Conservation (phyloP, 2,113 vertebrate species). For the Carollia perspicillata region DNA sequence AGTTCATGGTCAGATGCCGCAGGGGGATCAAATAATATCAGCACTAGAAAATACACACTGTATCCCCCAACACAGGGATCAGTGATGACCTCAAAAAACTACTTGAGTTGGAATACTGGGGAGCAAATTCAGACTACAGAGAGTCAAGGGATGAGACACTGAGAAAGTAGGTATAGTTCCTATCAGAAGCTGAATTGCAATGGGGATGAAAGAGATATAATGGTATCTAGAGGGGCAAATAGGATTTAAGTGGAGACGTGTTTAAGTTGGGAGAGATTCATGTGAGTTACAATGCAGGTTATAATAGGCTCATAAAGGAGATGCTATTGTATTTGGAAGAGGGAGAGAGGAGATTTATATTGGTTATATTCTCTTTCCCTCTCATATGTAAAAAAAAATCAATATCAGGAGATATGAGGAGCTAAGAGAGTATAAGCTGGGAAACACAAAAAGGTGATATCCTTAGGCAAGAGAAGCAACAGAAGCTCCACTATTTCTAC, state of each 20-base stretch:
- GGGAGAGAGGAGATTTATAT: neutral
- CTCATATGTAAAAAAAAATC: neutral
- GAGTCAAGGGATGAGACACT: neutral
- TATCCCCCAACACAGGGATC: neutral
- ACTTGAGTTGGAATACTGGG: neutral
- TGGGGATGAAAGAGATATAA: neutral
- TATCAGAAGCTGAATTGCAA: neutral
- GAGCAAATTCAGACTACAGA: neutral
- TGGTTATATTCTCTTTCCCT: neutral
- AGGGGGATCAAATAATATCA: neutral
- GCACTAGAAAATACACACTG: neutral
- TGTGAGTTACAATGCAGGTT: neutral
- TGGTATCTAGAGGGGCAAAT: neutral
- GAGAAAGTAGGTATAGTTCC: neutral
- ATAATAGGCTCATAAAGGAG: neutral
- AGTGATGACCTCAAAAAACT: neutral
- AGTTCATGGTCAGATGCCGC: neutral
- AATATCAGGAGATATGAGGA: neutral
- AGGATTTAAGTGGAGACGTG: neutral
- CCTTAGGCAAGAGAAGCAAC: neutral
- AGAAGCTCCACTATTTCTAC: neutral
- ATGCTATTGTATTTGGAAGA: neutral
- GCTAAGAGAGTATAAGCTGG: neutral
- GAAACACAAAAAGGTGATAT: neutral
- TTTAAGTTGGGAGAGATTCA: neutral